A percentile compares a stretch with the other conserved stretches of the same genome.
phyloP scores from a whole-genome alignment of 2,888 invertebrate genomes.

The Entomobrya proxima region DNA sequence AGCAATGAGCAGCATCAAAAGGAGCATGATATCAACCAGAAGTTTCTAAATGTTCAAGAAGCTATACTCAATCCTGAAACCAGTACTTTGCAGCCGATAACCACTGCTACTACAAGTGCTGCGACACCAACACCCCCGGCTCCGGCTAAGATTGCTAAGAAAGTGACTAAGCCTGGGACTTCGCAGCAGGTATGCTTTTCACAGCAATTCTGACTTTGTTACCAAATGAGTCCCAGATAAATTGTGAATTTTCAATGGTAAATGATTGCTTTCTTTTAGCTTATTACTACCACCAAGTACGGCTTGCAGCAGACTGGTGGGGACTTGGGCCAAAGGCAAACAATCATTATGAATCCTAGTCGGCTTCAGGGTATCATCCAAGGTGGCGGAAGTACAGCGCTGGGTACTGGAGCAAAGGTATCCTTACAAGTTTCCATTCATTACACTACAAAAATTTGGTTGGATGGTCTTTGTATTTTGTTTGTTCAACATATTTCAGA shows the following conservation, averaged over 20 bases:
- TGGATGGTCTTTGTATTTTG: neutral
- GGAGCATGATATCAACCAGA: constrained; percentile 67
- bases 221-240: neutral
- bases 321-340: constrained; percentile 69
- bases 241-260: neutral
- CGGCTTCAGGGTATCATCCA: constrained; percentile 74
- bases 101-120: constrained; percentile 31
- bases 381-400: constrained; percentile 71
- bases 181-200: constrained; percentile 27
- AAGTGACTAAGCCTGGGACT: neutral
- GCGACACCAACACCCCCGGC: constrained; percentile 39
- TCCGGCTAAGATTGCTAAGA: constrained; percentile 29
- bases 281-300: constrained; percentile 66
- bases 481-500: constrained; percentile 42
- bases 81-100: constrained; percentile 72
- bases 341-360: constrained; percentile 73
- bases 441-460: neutral
- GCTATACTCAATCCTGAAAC: constrained; percentile 74
- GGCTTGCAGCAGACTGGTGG: constrained; percentile 69
- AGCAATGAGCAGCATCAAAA: constrained; percentile 22
- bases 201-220: neutral
- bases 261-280: neutral
- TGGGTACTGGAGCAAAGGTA: constrained; percentile 71
- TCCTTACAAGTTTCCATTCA: neutral
- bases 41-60: constrained; percentile 73